Evolutionary conservation across 2,113 vertebrate species (phyloP), one percentile per base, ranked within the genome.

Genomic region (Neotoma lepida): DNA sequence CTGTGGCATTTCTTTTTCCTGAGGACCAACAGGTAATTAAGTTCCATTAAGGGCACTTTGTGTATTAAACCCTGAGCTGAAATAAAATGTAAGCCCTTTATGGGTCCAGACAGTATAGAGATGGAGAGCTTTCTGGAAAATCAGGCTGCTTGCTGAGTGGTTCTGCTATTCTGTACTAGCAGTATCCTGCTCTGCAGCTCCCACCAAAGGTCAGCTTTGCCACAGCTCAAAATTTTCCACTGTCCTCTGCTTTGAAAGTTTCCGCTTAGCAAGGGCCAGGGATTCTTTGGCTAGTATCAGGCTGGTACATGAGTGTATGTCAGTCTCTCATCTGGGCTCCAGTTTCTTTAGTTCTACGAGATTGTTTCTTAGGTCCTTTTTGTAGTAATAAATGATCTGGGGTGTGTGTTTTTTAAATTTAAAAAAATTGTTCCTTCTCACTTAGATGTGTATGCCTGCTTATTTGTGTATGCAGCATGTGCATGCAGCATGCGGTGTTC

Each of bases 81-180:
- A 91, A 58, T 44, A 56, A 54, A 95, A 88, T 94, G 15, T 88
- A 39, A 87, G 81, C 46, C 88, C 93, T 96, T 96, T 95, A 74
- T 77, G 96, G 87, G 88, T 97, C 76, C 68, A 95, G 78, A 94
- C 95, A 58, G 70, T 95, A 49, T 86, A 88, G 93, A 92, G 97
- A 89, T 86, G 93, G 97, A 96, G 92, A n/a, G 85, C 97, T 97
- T 94, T 88, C 98, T 97, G 97, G 96, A 98, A 98, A 98, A 96
- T 97, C 84, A 77, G 58, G 44, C 54, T 70, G 61, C 82, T 78
- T 85, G 44, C 49, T 12, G 96, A 97, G 95, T 95, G 95, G 93
- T 88, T 97, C 94, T 93, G 9, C 96, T 86, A 0, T 92, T 97
- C 93, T 96, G 35, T 71, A 44, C 71, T 89, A 76, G 94, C 91